A percentile compares a stretch with the other conserved stretches of the same genome.
These are phyloP conservation scores for Bacillus rossius DNA, from an alignment of 1,140 invertebrate species.

Conservation along the genomic window DNA sequence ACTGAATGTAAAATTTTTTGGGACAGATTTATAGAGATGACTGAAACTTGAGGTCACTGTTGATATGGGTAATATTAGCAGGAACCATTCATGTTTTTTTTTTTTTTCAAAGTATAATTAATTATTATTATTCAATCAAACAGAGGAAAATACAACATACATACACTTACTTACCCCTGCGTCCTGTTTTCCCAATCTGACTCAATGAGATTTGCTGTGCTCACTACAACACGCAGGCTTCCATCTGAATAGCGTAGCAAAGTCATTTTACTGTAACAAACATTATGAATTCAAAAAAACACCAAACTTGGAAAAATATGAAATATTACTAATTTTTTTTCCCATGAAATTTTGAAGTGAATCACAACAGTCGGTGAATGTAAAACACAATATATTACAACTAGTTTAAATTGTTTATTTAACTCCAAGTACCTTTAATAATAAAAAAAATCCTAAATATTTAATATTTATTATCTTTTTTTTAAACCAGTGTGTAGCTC, in stretches of 20 bases:
- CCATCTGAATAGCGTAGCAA: constrained; percentile 76
- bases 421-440: too few species aligned
- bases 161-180: constrained; percentile 81
- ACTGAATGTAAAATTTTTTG: not conserved
- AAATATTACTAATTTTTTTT: too few species aligned
- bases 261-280: constrained; percentile 75
- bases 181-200: constrained; percentile 93
- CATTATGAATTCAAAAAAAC: constrained; percentile 2
- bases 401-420: too few species aligned
- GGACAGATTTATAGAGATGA: not conserved
- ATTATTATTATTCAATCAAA: too few species aligned
- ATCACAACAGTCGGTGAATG: not conserved
- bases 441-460: too few species aligned
- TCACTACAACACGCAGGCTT: constrained; percentile 78
- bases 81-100: not conserved
- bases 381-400: constrained; percentile 5
- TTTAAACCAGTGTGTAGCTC: too few species aligned
- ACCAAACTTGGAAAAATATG: constrained; percentile 7
- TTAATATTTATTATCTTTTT: too few species aligned
- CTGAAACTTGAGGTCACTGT: not conserved
- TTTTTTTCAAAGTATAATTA: too few species aligned
- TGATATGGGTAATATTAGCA: not conserved
- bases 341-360: too few species aligned
- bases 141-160: too few species aligned
- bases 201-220: constrained; percentile 87